A percentile compares a stretch with the other conserved stretches of the same genome.
phyloP scores from a whole-genome alignment of 2,797 vertebrate genomes.

The Pipistrellus nathusii region DNA sequence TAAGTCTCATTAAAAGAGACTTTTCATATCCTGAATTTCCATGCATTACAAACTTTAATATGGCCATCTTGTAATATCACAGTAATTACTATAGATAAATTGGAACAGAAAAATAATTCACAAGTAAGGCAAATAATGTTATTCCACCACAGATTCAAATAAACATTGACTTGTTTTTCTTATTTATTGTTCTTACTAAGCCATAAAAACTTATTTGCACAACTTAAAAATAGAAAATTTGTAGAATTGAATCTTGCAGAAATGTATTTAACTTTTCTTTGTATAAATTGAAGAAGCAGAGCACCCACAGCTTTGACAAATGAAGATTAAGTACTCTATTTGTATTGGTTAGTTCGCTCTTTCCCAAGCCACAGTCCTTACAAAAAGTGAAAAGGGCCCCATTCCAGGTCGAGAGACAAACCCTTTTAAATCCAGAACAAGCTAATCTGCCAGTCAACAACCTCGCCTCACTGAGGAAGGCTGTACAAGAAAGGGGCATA shows the following conservation, averaged over 20 bases:
- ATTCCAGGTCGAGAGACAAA: not conserved
- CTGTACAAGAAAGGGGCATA: not conserved
- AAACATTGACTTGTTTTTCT: conserved; percentile 70
- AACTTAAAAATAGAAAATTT: conserved; percentile 72
- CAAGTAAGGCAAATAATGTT: conserved; percentile 66
- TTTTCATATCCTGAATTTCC: conserved; percentile 79
- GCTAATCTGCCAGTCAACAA: not conserved
- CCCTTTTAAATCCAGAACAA: not conserved
- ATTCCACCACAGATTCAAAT: conserved; percentile 51
- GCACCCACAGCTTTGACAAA: conserved; percentile 70
- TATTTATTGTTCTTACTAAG: conserved; percentile 67
- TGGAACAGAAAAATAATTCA: conserved; percentile 71
- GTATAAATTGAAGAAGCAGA: conserved; percentile 67
- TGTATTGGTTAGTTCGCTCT: conserved; percentile 42
- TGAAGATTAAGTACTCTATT: conserved; percentile 71
- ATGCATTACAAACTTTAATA: conserved; percentile 75
- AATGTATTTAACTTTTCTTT: conserved; percentile 66
- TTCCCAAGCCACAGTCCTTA: conserved; percentile 53
- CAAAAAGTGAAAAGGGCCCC: not conserved
- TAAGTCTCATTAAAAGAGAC: conserved; percentile 68
- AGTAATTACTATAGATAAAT: conserved; percentile 46
- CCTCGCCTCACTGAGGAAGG: not conserved
- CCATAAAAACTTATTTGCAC: conserved; percentile 62
- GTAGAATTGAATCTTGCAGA: conserved; percentile 64
- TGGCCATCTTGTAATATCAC: conserved; percentile 68